Conservation (phyloP, 2,888 invertebrate genomes). For the Heteropelma amictum region DNA sequence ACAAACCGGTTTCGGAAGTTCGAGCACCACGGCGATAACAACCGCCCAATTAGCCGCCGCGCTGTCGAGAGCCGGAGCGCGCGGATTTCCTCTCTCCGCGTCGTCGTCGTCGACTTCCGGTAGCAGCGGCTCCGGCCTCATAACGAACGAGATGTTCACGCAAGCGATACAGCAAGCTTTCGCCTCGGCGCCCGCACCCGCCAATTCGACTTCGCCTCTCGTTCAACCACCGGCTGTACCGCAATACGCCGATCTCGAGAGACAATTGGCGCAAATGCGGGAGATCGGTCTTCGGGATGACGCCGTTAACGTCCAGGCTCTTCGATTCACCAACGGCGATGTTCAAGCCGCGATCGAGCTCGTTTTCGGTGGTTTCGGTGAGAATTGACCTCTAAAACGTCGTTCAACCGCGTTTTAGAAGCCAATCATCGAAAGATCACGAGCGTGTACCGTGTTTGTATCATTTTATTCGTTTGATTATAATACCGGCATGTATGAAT, state of each 20-base stretch:
- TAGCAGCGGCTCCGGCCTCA: slow-evolving; percentile 76
- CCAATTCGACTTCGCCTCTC: slow-evolving; percentile 55
- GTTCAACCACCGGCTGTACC: slow-evolving; percentile 63
- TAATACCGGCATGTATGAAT: too few relatives aligned
- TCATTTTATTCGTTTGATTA: too few relatives aligned
- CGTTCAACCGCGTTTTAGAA: too few relatives aligned
- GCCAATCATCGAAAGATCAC: too few relatives aligned
- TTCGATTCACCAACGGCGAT: slow-evolving; percentile 90
- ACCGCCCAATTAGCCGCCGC: slow-evolving; percentile 88
- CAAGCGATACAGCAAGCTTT: slow-evolving; percentile 88
- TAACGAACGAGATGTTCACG: slow-evolving; percentile 89
- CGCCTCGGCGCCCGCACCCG: slow-evolving; percentile 70
- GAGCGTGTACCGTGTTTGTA: too few relatives aligned
- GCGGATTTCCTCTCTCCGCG: slow-evolving; percentile 63
- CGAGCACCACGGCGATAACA: slow-evolving; percentile 81
- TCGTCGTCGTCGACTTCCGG: slow-evolving; percentile 65
- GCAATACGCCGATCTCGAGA: slow-evolving; percentile 65
- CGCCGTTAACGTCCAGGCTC: slow-evolving; percentile 89
- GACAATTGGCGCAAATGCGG: slow-evolving; percentile 88
- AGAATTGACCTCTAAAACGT: slow-evolving; percentile 71
- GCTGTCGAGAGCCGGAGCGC: slow-evolving; percentile 81
- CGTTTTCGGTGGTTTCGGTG: slow-evolving; percentile 84
- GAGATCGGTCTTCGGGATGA: slow-evolving; percentile 95
- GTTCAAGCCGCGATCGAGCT: slow-evolving; percentile 95
- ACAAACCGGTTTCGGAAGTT: slow-evolving; percentile 59